Base-by-base conservation (phyloP, 2,888 invertebrate genomes). In the Peribatodes rhomboidaria region DNA sequence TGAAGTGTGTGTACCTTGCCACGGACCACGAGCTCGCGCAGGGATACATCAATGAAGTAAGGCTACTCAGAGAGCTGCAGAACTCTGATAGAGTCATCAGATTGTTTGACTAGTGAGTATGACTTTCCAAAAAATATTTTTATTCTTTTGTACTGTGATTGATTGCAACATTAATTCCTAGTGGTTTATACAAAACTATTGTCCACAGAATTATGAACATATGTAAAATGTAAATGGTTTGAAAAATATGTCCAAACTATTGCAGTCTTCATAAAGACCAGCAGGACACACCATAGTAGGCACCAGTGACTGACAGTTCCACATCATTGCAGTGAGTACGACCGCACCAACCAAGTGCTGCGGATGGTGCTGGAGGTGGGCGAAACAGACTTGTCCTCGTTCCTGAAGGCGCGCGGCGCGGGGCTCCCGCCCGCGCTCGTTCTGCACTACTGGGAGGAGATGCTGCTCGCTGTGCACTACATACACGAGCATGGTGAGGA, bases 321-420 rank as follows among this genome's bases (percentile, higher is more conserved):
- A 27, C 27, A 4, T 27, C 27, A 7, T 67, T 70, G 2, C 85
- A 98, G 98, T 89, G 97, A 98, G 86, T 95, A 96, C 70, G 85
- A 94, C 72, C 91, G 94, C 47, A 87, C 90, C 20, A 94, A 95
- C 68, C 95, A 95, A 63, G 94, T 94, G 72, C 94, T 99, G 65
- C 96, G 96, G 65, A 95, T 99, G 76, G 97, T 99, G 20, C 95
- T 99, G 96, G 99, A 99, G 91, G 96, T 96, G 82, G 99, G 99
- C 0, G 98, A 98, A 79, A 96, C 96, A 9, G 99, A 99, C 92
- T 94, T 99, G 68, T 96, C 97, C 47, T 95, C 95, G 74, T 95
- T 98, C 69, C 90, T 98, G 68, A 94, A 94, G 76, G 93, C 94
- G 54, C 94, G 94, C 72, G 86, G 94, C 80, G 80, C 92, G 86